Conservation (phyloP, 2,888 invertebrate genomes). For the Alitta virens region DNA sequence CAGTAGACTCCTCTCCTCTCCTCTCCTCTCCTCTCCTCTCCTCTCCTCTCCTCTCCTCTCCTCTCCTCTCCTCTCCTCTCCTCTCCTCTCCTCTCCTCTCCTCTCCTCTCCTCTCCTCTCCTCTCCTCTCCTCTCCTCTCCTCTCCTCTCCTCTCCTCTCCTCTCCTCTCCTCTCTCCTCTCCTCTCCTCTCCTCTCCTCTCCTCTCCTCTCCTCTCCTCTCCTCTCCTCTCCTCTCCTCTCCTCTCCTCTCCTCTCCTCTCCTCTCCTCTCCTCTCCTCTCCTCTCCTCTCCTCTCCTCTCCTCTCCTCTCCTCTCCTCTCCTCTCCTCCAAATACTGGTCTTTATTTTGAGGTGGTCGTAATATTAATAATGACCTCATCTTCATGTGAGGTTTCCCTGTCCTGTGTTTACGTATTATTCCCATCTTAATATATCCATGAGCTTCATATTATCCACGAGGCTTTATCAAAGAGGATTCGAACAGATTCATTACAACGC, state of each 20-base stretch:
- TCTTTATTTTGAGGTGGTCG: no score
- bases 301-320: neutral
- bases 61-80: neutral
- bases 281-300: neutral
- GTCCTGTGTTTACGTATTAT: no score
- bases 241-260: neutral
- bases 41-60: no score
- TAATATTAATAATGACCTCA: no score
- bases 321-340: neutral
- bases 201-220: neutral
- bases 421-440: no score
- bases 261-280: neutral
- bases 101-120: neutral
- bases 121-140: neutral
- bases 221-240: neutral
- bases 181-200: neutral
- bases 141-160: neutral
- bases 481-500: no score
- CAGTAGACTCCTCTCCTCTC: no score
- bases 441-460: no score
- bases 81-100: neutral
- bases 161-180: constrained; percentile 5
- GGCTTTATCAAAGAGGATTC: no score
- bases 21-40: no score
- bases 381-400: no score